Base-by-base conservation (phyloP, 1,140 invertebrate genomes). In the Zaprionus lachaisei region DNA sequence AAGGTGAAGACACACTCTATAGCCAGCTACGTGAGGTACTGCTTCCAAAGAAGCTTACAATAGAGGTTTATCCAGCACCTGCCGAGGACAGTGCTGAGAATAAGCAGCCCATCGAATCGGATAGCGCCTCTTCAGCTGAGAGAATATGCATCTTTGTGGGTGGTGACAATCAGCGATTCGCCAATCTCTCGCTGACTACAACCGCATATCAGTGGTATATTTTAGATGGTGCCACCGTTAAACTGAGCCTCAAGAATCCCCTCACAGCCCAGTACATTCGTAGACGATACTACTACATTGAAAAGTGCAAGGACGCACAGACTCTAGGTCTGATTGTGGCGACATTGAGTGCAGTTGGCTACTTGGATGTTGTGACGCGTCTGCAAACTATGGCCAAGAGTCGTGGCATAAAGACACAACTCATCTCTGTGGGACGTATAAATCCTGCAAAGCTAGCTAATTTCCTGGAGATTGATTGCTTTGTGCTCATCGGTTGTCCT, bases 361-460 rank as follows among this genome's bases (percentile, higher is more conserved):
- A 98, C 89, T 94, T 96, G 12, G 94, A 95, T 51, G 95, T 97
- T 24, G 96, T 99, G n/a, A 93, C 94, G 17, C 94, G 95, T 73
- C 92, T 99, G 54, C 97, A 97, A 93, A 91, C 94, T 44, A 93
- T 97, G 34, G 94, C 97, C 1, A 96, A 95, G 84, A 92, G 94
- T 44, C 95, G 95, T 44, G 96, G 96, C 1, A 98, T 98, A 91
- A 98, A 97, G 86, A 95, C 95, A 62, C 99, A 99, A 84, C 96
- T 97, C n/a, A 95, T 99, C 54, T 97, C 97, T 34, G 96, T 99
- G 62, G 98, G 98, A 3, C 98, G 98, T 93, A 96, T 98, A 17
- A 99, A 98, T 94, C 95, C 96, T 49, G 95, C 96, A 1, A 99
- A 99, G 93, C 93, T 99, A 65, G 98, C 98, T 1, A 99, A 99